A percentile compares a stretch with the other conserved stretches of the same genome.
These are phyloP conservation scores for Fringilla coelebs DNA, from an alignment of 2,797 vertebrate species.

Conservation along the genomic window DNA sequence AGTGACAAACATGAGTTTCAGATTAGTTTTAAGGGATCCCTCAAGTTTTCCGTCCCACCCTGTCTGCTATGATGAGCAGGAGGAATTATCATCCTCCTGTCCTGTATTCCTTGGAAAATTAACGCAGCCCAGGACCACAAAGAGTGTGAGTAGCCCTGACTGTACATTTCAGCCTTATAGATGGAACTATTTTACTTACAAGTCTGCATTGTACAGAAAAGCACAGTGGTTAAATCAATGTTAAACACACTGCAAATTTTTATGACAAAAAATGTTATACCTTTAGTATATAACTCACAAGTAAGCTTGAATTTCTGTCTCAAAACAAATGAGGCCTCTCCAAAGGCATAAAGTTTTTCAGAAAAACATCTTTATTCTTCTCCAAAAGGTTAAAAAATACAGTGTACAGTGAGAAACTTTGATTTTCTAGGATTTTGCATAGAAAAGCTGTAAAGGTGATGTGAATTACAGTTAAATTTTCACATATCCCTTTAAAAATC, in stretches of 20 bases:
- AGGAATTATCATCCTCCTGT: not conserved
- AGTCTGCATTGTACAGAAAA: not conserved
- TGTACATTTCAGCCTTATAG: not conserved
- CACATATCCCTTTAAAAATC: not conserved
- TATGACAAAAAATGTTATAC: not conserved
- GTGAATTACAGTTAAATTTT: not conserved
- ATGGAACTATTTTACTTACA: not conserved
- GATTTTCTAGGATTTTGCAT: not conserved
- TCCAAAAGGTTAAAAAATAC: not conserved
- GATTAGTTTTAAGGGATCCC: not conserved
- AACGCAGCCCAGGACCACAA: not conserved
- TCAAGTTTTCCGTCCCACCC: not conserved
- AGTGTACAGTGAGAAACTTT: not conserved
- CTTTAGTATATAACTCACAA: not conserved
- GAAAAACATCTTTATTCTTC: not conserved
- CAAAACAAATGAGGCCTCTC: not conserved
- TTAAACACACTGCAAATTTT: not conserved
- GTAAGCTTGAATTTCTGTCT: not conserved
- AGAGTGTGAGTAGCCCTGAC: not conserved
- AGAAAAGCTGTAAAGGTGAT: not conserved
- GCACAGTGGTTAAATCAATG: not conserved
- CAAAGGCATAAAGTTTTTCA: not conserved
- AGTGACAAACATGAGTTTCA: not conserved
- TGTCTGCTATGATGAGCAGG: not conserved
- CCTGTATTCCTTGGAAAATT: not conserved